These are phyloP conservation scores for Alouatta palliata DNA, from an alignment of 2,113 vertebrate species.

Conservation along the genomic window DNA sequence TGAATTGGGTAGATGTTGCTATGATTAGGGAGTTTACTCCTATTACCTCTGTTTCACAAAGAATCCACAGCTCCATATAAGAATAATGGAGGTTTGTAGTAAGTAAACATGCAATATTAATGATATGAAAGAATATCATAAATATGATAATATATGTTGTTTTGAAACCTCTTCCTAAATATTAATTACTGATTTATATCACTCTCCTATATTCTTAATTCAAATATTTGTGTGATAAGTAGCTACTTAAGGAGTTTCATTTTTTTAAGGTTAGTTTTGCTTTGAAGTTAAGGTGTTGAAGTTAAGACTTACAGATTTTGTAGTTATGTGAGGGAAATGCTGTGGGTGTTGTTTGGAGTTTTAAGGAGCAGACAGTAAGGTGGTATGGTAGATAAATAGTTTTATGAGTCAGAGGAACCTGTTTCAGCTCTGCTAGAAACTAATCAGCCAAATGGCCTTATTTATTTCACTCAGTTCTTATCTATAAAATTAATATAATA, in stretches of 20 bases:
- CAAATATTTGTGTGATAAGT: background rate
- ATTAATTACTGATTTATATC: background rate
- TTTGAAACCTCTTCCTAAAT: slow-evolving; percentile 27
- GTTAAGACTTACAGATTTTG: background rate
- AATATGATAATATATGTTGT: background rate
- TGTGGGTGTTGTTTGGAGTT: background rate
- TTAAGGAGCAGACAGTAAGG: background rate
- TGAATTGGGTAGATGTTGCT: background rate
- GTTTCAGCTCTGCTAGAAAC: background rate
- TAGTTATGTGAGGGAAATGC: background rate
- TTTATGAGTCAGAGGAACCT: background rate
- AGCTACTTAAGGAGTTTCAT: background rate
- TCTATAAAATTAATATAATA: background rate
- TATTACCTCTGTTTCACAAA: background rate
- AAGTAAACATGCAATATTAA: background rate
- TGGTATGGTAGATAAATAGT: background rate
- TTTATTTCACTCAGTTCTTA: slow-evolving; percentile 35
- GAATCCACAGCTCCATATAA: background rate
- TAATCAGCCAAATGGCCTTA: background rate
- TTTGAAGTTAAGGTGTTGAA: background rate
- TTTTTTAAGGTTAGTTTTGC: slow-evolving; percentile 12
- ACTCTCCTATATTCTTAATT: background rate
- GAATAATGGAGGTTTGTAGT: background rate
- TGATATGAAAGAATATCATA: background rate
- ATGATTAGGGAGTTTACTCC: background rate